phyloP scores from a whole-genome alignment of 1,140 invertebrate genomes.

The Drosophila ambigua region DNA sequence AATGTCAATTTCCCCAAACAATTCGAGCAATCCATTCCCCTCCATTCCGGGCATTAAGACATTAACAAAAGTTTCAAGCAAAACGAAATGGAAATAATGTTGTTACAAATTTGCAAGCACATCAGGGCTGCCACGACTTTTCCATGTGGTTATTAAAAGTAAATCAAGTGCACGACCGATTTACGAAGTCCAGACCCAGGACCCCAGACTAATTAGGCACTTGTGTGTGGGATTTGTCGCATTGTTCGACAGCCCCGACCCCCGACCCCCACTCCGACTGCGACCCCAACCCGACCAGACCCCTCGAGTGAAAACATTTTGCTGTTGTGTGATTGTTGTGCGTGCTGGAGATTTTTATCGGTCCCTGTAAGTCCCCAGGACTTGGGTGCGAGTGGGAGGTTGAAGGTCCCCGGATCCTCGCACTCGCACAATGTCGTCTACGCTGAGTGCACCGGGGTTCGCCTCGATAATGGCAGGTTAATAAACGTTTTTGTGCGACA shows the following conservation, averaged over 20 bases:
- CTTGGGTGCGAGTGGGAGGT: constrained; percentile 26
- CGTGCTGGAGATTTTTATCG: constrained; percentile 72
- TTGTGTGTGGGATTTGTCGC: constrained; percentile 20
- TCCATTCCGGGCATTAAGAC: constrained; percentile 46
- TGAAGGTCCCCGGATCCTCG: constrained; percentile 35
- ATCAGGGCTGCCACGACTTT: constrained; percentile 22
- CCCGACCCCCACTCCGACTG: neutral
- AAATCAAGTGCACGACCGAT: constrained; percentile 67
- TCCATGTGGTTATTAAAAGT: constrained; percentile 65
- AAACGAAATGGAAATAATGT: constrained; percentile 27
- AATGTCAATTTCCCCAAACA: constrained; percentile 70
- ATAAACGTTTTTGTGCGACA: constrained; percentile 73
- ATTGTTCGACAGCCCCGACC: neutral
- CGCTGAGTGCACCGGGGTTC: constrained; percentile 47
- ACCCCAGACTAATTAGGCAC: constrained; percentile 60
- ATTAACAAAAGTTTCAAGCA: constrained; percentile 42
- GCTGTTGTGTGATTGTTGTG: constrained; percentile 51
- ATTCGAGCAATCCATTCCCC: neutral
- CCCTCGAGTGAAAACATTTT: constrained; percentile 32
- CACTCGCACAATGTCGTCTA: constrained; percentile 43
- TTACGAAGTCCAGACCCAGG: constrained; percentile 24
- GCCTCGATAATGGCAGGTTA: constrained; percentile 72
- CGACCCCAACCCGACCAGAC: constrained; percentile 2
- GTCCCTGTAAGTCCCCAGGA: constrained; percentile 30
- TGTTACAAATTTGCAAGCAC: constrained; percentile 57